Evolutionary conservation across 2,888 invertebrate species (phyloP).

Genomic region (Mantis religiosa): DNA sequence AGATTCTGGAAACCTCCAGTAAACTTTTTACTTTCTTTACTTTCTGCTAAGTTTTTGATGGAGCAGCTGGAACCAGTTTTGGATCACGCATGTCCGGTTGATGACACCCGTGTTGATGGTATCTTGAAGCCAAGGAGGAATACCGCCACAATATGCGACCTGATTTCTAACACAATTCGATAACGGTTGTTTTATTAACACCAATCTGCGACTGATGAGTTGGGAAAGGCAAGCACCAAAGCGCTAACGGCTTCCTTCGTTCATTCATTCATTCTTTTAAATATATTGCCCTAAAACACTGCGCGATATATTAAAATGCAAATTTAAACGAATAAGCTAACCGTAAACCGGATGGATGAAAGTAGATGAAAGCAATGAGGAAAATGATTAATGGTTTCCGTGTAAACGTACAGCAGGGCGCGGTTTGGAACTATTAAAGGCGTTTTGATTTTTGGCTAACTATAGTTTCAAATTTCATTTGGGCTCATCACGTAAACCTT

Average conservation of each 20-base stretch:
- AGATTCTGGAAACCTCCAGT: background rate
- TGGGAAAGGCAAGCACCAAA: background rate
- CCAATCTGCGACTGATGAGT: background rate
- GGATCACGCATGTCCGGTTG: background rate
- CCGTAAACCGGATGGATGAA: background rate
- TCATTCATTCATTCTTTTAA: too few species aligned
- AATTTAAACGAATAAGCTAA: background rate
- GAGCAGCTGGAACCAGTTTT: background rate
- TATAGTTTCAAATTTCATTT: too few species aligned
- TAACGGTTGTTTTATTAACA: background rate
- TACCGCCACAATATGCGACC: background rate
- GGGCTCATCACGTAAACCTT: too few species aligned
- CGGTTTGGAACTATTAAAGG: too few species aligned
- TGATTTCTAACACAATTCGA: background rate
- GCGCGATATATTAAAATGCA: background rate
- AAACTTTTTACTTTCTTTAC: background rate
- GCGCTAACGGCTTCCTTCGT: background rate
- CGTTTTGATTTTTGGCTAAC: too few species aligned
- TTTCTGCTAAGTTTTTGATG: background rate
- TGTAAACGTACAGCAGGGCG: too few species aligned
- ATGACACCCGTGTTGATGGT: background rate
- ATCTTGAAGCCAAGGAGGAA: background rate
- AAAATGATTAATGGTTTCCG: too few species aligned
- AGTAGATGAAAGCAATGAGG: background rate
- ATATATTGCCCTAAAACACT: background rate